Evolutionary conservation across 2,888 invertebrate species (phyloP).

Genomic region (Isotomurus palustris): DNA sequence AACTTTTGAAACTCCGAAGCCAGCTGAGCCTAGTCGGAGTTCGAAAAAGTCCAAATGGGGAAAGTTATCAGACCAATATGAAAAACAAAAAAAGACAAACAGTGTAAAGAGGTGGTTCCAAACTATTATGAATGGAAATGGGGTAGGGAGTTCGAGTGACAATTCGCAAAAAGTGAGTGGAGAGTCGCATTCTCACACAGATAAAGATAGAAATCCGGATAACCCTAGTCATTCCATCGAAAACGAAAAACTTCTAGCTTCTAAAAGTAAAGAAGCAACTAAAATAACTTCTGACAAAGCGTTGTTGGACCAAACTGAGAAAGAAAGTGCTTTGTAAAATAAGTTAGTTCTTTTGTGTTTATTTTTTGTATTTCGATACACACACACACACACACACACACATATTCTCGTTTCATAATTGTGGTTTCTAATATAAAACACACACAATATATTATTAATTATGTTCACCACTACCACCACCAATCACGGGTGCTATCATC

Average conservation of each 20-base stretch:
- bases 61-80: slow-evolving; percentile 39
- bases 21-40: not conserved
- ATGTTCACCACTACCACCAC: no score
- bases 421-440: no score
- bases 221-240: not conserved
- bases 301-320: slow-evolving; percentile 5
- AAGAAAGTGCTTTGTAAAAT: slow-evolving; percentile 32
- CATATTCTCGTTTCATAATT: no score
- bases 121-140: slow-evolving; percentile 43
- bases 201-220: not conserved
- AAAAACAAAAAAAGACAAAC: slow-evolving; percentile 35
- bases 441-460: no score
- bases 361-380: not conserved
- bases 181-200: not conserved
- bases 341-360: no score
- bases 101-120: slow-evolving; percentile 45
- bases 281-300: not conserved
- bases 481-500: no score
- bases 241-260: not conserved
- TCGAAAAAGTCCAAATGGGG: slow-evolving; percentile 21
- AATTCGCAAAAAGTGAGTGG: not conserved
- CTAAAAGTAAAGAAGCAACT: not conserved
- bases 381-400: no score
- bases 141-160: slow-evolving; percentile 25
- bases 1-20: slow-evolving; percentile 9